These are phyloP conservation scores for Leptogaster cylindrica DNA, from an alignment of 2,888 invertebrate species.

Conservation along the genomic window DNA sequence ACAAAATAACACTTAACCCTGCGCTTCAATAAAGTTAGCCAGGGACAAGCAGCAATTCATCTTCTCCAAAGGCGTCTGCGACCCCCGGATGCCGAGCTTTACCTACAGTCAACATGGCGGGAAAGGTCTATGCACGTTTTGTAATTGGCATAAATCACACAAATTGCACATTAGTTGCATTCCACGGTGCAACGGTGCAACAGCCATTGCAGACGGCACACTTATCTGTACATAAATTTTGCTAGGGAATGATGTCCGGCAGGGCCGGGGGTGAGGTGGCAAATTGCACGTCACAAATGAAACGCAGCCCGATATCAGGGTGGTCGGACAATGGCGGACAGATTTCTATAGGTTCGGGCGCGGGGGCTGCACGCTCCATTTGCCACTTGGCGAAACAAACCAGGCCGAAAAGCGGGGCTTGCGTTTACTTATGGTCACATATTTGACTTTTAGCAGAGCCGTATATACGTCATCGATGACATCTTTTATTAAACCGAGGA, in stretches of 20 bases:
- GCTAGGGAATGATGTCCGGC: slow-evolving; percentile 15
- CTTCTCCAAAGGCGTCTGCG: no score
- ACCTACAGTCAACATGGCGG: not conserved
- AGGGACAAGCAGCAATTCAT: no score
- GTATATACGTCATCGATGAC: slow-evolving; percentile 39
- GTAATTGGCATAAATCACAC: slow-evolving; percentile 36
- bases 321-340: slow-evolving; percentile 2
- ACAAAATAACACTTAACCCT: no score
- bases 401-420: slow-evolving; percentile 4
- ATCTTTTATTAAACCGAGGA: slow-evolving; percentile 41
- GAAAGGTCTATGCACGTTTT: not conserved
- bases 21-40: no score
- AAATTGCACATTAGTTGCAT: slow-evolving; percentile 33
- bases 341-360: not conserved
- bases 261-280: not conserved
- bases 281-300: slow-evolving; percentile 22
- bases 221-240: slow-evolving; percentile 1
- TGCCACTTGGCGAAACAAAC: slow-evolving; percentile 25
- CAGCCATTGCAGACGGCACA: slow-evolving; percentile 1
- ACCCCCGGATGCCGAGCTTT: no score
- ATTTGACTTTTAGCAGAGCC: slow-evolving; percentile 41
- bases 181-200: slow-evolving; percentile 31
- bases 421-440: slow-evolving; percentile 35
- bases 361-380: not conserved
- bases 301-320: not conserved